Conservation (phyloP, 2,113 vertebrate genomes). For the Aptenodytes patagonicus region DNA sequence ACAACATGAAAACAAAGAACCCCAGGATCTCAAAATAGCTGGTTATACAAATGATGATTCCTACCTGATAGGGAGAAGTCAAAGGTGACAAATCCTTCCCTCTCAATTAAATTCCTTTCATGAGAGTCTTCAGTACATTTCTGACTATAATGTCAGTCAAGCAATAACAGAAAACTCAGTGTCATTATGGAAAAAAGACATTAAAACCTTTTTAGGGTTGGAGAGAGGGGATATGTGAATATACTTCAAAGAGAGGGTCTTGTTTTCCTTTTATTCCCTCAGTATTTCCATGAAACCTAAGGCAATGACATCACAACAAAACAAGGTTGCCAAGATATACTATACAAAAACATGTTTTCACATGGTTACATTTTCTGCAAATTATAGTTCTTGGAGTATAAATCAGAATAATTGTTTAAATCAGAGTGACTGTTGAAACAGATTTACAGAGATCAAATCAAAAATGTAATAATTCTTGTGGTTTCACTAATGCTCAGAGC, state of each 20-base stretch:
- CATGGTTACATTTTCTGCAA: constrained; percentile 84
- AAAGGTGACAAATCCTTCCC: constrained; percentile 3
- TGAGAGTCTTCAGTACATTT: neutral
- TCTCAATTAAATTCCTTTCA: constrained; percentile 20
- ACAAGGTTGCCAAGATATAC: constrained; percentile 79
- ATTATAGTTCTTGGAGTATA: constrained; percentile 81
- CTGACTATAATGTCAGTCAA: constrained; percentile 2
- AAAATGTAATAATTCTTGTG: constrained; percentile 81
- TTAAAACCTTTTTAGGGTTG: neutral
- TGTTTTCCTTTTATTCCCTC: constrained; percentile 63
- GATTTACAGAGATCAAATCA: constrained; percentile 85
- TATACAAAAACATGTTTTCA: constrained; percentile 78
- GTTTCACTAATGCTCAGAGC: constrained; percentile 75
- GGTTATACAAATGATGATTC: neutral
- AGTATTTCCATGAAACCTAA: constrained; percentile 70
- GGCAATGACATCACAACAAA: constrained; percentile 80
- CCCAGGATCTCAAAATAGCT: neutral
- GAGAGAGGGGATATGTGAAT: constrained; percentile 8
- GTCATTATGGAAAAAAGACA: constrained; percentile 22
- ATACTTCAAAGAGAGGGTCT: constrained; percentile 54
- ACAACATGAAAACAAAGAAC: neutral
- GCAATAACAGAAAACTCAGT: constrained; percentile 28
- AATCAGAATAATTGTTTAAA: constrained; percentile 85
- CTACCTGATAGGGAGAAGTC: neutral
- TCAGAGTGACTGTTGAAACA: constrained; percentile 83